Conservation (phyloP, 2,113 vertebrate species). For the Tragelaphus buxtoni region DNA sequence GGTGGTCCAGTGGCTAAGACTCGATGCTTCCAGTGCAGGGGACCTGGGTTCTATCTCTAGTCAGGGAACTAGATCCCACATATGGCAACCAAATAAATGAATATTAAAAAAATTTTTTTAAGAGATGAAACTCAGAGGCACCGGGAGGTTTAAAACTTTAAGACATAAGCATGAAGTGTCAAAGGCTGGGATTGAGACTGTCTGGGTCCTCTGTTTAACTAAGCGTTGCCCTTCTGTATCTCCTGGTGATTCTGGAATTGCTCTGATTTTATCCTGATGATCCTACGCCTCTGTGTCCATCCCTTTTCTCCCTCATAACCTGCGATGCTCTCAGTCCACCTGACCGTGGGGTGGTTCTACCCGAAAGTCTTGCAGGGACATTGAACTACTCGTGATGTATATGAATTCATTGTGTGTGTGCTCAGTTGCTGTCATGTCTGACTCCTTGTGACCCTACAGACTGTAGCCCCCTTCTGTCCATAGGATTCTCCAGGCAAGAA, state of each 20-base stretch:
- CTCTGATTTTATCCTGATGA: background rate
- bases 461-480: no score
- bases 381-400: background rate
- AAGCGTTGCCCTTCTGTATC: background rate
- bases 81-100: no score
- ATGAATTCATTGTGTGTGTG: background rate
- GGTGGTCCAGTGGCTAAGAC: no score
- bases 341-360: background rate
- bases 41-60: no score
- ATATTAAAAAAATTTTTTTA: background rate
- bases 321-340: background rate
- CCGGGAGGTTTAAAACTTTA: background rate
- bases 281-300: background rate
- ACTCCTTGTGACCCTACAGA: no score
- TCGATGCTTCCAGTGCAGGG: no score
- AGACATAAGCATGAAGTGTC: background rate
- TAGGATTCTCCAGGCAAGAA: no score
- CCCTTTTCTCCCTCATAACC: background rate
- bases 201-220: background rate
- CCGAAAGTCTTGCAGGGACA: background rate
- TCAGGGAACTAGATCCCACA: no score
- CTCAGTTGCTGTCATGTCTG: no score
- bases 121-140: background rate
- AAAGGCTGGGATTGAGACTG: no score
- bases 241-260: background rate